Evolutionary conservation across 2,797 vertebrate genomes (phyloP).

Genomic region (Botia almorhae): DNA sequence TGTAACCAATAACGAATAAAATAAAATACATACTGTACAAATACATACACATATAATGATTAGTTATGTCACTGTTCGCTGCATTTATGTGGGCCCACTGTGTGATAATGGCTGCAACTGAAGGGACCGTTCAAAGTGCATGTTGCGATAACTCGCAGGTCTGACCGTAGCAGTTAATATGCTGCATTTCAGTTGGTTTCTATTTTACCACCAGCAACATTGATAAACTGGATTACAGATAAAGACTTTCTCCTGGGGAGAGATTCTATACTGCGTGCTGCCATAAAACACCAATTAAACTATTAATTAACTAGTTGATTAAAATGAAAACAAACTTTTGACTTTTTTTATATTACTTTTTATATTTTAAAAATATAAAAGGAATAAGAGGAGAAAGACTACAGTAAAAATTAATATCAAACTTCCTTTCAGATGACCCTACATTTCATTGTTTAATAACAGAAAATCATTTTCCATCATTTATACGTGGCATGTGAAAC

Average conservation of each 20-base stretch:
- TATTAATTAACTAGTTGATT: not conserved
- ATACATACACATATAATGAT: conserved; percentile 1
- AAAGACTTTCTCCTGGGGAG: conserved; percentile 46
- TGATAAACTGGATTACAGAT: conserved; percentile 65
- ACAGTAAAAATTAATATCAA: too few species aligned
- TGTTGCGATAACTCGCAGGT: conserved; percentile 52
- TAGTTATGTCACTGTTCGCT: not conserved
- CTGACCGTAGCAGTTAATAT: conserved; percentile 24
- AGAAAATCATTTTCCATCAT: too few species aligned
- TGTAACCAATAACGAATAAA: conserved; percentile 9
- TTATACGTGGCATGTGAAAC: too few species aligned
- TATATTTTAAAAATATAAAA: not conserved
- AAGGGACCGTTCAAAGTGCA: conserved; percentile 59
- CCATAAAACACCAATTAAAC: conserved; percentile 17
- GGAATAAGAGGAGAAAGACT: not conserved
- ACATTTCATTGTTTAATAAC: too few species aligned
- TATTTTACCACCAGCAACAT: conserved; percentile 64
- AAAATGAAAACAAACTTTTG: not conserved
- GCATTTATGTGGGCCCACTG: not conserved
- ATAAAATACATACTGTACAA: conserved; percentile 6
- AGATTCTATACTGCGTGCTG: conserved; percentile 8
- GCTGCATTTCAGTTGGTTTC: conserved; percentile 31
- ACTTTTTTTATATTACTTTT: too few species aligned
- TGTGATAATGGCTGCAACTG: conserved; percentile 22
- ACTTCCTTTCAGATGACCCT: too few species aligned